Evolutionary conservation across 2,113 vertebrate species (phyloP), one percentile per base, ranked within the genome.

Genomic region (Apodemus speciosus): DNA sequence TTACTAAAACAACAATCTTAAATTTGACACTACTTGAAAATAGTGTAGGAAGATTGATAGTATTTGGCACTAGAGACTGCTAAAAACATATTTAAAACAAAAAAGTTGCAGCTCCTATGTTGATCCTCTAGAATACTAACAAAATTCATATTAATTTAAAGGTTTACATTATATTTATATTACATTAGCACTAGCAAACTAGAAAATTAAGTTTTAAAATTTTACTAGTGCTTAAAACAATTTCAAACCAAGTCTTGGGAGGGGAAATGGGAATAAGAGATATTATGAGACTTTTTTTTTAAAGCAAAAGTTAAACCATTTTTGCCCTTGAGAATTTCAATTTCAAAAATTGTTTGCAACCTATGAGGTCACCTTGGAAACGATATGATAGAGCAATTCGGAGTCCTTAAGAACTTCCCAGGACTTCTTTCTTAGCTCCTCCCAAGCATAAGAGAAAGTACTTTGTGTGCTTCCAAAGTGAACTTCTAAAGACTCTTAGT

Each of bases 61-160:
- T 80, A 38, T 91, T 96, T 90, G 21, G 30, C 14, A 43, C n/a
- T 89, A 84, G 64, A 62, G 20, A 21, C n/a, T 93, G 20, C 15
- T 73, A 62, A 62, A 80, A 62, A 16, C 35, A 58, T 11, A 14
- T n/a, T 40, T 6, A 32, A 56, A 80, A 53, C 38, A 53, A 88
- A 73, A 88, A 3, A 13, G 14, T 14, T 60, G 25, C 21, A 51
- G 20, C 66, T 32, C 49, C 21, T 76, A 85, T 46, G 18, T 75
- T 69, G 18, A 51, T 83, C 38, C 13, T 92, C 49, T 94, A 87
- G 53, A 83, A 83, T 62, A 77, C 15, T 35, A 85, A 46, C 15
- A 46, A 66, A 88, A 71, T 92, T 88, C 38, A 89, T 88, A 89
- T 85, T 92, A 89, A 90, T 92, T 85, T 79, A 53, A 91, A 93